A percentile compares a stretch with the other conserved stretches of the same genome.
Evolutionary conservation across 2,888 invertebrate genomes (phyloP).

Genomic region (Nasonia oneida): DNA sequence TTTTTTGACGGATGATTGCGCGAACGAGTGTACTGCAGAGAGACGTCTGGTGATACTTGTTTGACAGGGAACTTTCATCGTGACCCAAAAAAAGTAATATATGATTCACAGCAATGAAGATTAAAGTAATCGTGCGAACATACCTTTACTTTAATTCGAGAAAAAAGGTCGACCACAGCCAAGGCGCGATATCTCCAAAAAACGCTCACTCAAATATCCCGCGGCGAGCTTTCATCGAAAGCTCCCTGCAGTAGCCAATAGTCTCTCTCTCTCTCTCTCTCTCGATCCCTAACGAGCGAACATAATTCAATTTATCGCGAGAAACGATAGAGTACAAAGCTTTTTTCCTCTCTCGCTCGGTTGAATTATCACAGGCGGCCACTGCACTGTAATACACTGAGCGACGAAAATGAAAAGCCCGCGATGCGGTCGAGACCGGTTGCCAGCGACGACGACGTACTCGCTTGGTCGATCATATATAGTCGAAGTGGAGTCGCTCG

Average conservation of each 20-base stretch:
- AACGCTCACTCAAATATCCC: neutral
- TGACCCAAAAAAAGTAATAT: no score
- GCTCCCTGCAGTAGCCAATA: slow-evolving; percentile 26
- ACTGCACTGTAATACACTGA: neutral
- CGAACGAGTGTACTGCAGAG: no score
- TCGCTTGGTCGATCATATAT: slow-evolving; percentile 69
- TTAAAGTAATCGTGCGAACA: neutral
- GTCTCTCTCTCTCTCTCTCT: neutral
- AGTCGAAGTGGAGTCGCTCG: neutral
- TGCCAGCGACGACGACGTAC: slow-evolving; percentile 68
- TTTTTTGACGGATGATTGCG: no score
- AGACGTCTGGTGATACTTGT: no score
- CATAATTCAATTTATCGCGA: slow-evolving; percentile 37
- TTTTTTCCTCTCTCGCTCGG: neutral
- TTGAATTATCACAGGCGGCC: neutral
- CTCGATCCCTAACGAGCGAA: slow-evolving; percentile 8
- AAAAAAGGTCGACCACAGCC: neutral
- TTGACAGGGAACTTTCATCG: no score
- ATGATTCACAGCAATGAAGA: neutral
- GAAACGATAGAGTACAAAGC: neutral
- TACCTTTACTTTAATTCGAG: neutral
- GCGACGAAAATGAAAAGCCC: neutral
- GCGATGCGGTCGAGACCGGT: slow-evolving; percentile 60
- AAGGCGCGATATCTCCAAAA: neutral
- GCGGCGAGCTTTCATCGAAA: slow-evolving; percentile 18